phyloP scores from a whole-genome alignment of 2,888 invertebrate genomes.

The Erynnis tages region DNA sequence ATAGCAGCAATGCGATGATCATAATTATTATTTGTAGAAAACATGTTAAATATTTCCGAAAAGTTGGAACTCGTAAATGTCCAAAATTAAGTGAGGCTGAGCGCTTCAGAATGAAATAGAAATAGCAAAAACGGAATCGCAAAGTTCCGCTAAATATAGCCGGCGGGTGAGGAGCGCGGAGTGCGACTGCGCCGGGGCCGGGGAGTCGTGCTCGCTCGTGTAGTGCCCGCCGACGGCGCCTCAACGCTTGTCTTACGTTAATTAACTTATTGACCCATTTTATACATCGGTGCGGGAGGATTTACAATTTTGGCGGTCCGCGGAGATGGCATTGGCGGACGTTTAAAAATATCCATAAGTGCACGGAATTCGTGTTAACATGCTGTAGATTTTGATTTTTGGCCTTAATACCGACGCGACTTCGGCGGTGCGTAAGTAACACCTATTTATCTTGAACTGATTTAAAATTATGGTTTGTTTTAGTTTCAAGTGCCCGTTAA shows the following conservation, averaged over 20 bases:
- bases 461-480: conserved; percentile 1
- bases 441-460: background rate
- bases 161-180: conserved; percentile 52
- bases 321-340: conserved; percentile 11
- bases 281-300: conserved; percentile 5
- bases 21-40: background rate
- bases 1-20: background rate
- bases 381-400: conserved; percentile 51
- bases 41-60: background rate
- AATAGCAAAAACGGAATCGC: conserved; percentile 78
- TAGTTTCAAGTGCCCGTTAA: background rate
- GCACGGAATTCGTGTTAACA: conserved; percentile 46
- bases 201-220: conserved; percentile 54
- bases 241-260: conserved; percentile 10
- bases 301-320: conserved; percentile 2
- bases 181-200: conserved; percentile 33
- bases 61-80: conserved; percentile 42
- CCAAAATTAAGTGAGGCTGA: conserved; percentile 61
- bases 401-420: conserved; percentile 46
- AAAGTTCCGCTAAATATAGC: conserved; percentile 78
- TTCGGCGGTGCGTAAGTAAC: conserved; percentile 55
- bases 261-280: conserved; percentile 29
- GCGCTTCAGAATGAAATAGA: conserved; percentile 73
- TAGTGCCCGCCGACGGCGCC: conserved; percentile 36
- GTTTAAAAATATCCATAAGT: conserved; percentile 14